Conservation (phyloP, 2,113 vertebrate genomes). For the Scopus umbretta region DNA sequence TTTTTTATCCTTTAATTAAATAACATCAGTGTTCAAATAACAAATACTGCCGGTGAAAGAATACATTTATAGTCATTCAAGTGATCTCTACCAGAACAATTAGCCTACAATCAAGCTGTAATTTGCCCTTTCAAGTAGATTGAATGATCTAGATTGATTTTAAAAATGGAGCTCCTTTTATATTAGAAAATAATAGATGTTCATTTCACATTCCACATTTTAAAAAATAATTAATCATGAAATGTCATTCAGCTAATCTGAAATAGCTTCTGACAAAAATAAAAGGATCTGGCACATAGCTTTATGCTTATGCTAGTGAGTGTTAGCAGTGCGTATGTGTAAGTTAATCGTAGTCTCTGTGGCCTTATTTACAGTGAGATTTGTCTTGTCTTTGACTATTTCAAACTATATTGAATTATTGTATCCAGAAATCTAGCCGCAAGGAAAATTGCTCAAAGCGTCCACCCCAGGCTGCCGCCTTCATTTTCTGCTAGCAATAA, state of each 20-base stretch:
- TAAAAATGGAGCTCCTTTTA: not conserved
- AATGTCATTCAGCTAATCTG: not conserved
- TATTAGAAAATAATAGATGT: not conserved
- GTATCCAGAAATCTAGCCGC: not conserved
- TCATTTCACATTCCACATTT: not conserved
- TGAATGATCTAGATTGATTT: not conserved
- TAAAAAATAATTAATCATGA: not conserved
- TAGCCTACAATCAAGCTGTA: not conserved
- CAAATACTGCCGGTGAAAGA: not conserved
- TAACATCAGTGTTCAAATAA: not conserved
- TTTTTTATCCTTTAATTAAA: constrained; percentile 8
- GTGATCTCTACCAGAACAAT: not conserved
- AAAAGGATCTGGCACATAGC: not conserved
- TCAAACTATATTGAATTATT: not conserved
- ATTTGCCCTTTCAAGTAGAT: constrained; percentile 1
- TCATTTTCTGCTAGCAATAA: not conserved
- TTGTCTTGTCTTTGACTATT: not conserved
- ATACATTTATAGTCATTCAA: not conserved
- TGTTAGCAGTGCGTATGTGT: not conserved
- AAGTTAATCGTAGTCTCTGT: not conserved
- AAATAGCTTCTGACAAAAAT: not conserved
- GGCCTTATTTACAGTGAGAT: not conserved
- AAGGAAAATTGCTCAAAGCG: not conserved
- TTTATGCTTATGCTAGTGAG: not conserved
- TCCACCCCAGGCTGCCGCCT: not conserved